phyloP scores from a whole-genome alignment of 2,113 vertebrate genomes.

The Channa argus region DNA sequence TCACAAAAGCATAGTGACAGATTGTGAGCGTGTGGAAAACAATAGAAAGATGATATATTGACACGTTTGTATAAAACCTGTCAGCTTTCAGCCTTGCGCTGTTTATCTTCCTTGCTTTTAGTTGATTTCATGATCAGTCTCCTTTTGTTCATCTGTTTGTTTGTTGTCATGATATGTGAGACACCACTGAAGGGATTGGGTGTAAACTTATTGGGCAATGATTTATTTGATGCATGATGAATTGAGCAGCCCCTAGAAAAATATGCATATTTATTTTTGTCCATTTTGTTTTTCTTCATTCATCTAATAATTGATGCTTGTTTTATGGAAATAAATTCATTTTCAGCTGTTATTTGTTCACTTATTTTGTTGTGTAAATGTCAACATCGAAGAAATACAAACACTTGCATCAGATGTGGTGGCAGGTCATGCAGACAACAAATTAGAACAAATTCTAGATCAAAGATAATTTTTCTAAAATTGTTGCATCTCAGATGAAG shows the following conservation, averaged over 20 bases:
- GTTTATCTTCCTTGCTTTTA: constrained; percentile 24
- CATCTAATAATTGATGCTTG: background rate
- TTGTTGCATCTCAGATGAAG: too few relatives aligned
- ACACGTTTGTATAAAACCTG: constrained; percentile 5
- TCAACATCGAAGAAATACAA: too few relatives aligned
- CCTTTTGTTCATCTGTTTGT: background rate
- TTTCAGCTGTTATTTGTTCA: background rate
- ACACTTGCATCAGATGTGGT: background rate
- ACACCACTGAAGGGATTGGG: background rate
- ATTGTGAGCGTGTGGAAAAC: background rate
- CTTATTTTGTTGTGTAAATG: too few relatives aligned
- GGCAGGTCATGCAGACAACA: too few relatives aligned
- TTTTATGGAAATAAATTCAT: background rate
- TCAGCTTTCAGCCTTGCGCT: background rate
- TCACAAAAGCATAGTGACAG: too few relatives aligned
- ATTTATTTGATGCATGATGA: background rate
- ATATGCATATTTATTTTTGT: background rate
- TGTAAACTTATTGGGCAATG: background rate
- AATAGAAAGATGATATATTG: background rate
- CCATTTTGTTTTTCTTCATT: background rate
- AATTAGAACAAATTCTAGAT: too few relatives aligned
- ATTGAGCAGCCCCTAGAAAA: rapidly evolving
- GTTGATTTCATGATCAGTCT: background rate
- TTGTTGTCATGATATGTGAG: background rate
- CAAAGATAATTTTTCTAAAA: too few relatives aligned